Base-by-base conservation (phyloP, 2,797 vertebrate genomes). In the Halcyon chelicuti region DNA sequence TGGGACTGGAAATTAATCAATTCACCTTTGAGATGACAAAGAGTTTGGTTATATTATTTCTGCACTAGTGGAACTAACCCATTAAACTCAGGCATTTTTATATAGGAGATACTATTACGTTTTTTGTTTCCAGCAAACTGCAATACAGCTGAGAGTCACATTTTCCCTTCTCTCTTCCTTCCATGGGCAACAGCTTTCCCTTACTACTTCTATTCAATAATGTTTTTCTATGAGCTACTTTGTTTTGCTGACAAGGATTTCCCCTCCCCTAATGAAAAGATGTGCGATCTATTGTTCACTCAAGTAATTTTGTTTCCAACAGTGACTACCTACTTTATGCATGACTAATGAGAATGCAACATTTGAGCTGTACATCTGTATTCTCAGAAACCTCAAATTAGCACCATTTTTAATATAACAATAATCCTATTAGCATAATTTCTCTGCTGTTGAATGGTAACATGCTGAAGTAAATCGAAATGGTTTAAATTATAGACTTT, bases 331-430 rank as follows among this genome's bases (percentile, higher is more conserved):
- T 47, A 47, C 46, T 47, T 47, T 22, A 22, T 22, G 71, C 51
- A 88, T 68, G 49, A 87, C 87, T 94, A 92, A 92, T 29, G 55
- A 93, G 79, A 93, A 87, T 5, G 25, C 63, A 80, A 61, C 29
- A 76, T 84, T 94, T 84, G 49, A 96, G 75, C 66, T 58, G 55
- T 74, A 57, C 73, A 42, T 88, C 85, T 89, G 58, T 92, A 91
- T 88, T 91, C 94, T 86, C 92, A 61, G 70, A 96, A 95, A 83
- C 47, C 66, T 76, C 81, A 92, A 91, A 95, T 96, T 91, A 97
- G 47, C 79, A 52, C 35, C 16, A 54, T 95, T 97, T 97, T 97
- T 85, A 97, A 94, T 93, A 94, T 93, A 93, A 93, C 82, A 97
- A 93, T 91, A 86, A 92, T 95, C 65, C 23, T 65, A 92, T 96